A percentile compares a stretch with the other conserved stretches of the same genome.
Conservation (phyloP, 2,797 vertebrate species). For the Coracias cyanogaster region DNA sequence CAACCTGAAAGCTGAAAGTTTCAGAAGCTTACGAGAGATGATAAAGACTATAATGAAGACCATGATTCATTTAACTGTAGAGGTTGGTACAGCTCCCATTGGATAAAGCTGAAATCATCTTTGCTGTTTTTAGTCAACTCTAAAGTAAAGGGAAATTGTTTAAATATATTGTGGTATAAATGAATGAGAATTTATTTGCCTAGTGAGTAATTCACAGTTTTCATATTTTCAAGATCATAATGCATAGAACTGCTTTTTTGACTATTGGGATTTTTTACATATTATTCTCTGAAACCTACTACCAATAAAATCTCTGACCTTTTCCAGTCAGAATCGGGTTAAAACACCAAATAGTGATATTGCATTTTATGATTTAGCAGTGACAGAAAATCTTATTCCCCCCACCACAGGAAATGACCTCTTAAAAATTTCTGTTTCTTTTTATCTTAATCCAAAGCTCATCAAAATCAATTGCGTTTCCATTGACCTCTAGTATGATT, state of each 20-base stretch:
- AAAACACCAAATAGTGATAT: not conserved
- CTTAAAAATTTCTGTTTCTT: not conserved
- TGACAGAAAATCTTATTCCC: not conserved
- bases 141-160: not conserved
- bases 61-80: not conserved
- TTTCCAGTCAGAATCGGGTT: not conserved
- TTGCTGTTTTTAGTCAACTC: not conserved
- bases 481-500: not conserved
- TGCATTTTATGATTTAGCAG: not conserved
- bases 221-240: not conserved
- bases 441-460: conserved; percentile 10
- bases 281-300: not conserved
- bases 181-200: not conserved
- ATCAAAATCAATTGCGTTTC: conserved; percentile 16
- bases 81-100: not conserved
- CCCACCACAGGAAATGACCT: not conserved
- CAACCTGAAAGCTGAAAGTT: not conserved
- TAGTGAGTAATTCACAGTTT: not conserved
- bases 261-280: not conserved
- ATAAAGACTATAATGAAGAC: not conserved
- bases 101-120: not conserved
- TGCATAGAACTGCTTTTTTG: not conserved
- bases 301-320: not conserved
- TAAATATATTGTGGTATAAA: not conserved
- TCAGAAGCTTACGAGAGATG: not conserved